Percentiles rank a stretch among this genome's conserved stretches.
Conservation (phyloP, 1,140 invertebrate species). For the Hyphantria cunea region DNA sequence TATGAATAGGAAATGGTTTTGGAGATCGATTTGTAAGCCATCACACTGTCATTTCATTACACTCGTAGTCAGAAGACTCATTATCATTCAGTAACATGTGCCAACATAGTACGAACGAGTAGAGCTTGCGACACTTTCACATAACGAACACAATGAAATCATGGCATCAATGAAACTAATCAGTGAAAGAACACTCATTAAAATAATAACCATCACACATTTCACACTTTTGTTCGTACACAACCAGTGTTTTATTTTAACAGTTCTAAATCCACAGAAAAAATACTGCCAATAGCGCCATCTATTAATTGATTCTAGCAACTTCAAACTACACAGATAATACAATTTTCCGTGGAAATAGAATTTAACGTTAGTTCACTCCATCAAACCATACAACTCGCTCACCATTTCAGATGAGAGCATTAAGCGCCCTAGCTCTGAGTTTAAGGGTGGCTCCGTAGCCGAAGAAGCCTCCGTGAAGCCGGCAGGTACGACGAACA, state of each 20-base stretch:
- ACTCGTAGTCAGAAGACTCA: constrained; percentile 29
- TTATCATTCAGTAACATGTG: constrained; percentile 40
- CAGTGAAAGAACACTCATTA: constrained; percentile 55
- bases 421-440: constrained; percentile 80
- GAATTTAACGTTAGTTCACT: constrained; percentile 62
- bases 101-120: constrained; percentile 62
- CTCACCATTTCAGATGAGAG: constrained; percentile 79
- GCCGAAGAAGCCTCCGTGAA: constrained; percentile 69
- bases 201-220: constrained; percentile 39
- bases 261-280: constrained; percentile 46
- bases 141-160: constrained; percentile 58
- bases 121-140: constrained; percentile 78
- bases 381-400: constrained; percentile 72
- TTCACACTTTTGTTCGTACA: constrained; percentile 43
- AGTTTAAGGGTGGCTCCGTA: constrained; percentile 76
- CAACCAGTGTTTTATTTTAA: constrained; percentile 34
- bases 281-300: constrained; percentile 1
- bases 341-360: constrained; percentile 56
- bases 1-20: constrained; percentile 38
- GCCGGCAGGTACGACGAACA: constrained; percentile 73
- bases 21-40: constrained; percentile 49
- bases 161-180: constrained; percentile 41
- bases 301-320: background rate
- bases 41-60: constrained; percentile 62
- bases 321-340: background rate